Evolutionary conservation across 2,797 vertebrate genomes (phyloP).

Genomic region (Ceryle rudis): DNA sequence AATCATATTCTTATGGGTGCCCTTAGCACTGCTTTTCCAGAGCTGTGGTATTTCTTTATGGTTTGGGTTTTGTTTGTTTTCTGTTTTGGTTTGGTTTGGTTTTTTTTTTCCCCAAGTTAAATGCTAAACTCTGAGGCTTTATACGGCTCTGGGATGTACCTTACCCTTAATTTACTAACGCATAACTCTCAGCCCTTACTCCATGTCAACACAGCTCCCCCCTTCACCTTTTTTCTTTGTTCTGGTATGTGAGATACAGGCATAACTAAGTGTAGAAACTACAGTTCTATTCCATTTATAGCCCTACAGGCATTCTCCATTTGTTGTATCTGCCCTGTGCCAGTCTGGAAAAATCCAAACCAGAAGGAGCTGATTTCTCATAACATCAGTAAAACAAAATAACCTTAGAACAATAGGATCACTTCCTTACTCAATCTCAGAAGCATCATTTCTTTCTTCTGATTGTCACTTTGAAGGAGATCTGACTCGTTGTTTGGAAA

Average conservation of each 20-base stretch:
- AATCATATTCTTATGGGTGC: background rate
- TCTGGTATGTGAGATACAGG: background rate
- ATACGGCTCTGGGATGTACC: background rate
- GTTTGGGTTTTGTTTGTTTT: too few relatives aligned
- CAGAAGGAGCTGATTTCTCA: constrained; percentile 6
- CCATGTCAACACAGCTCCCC: background rate
- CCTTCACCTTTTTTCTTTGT: accelerated
- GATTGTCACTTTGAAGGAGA: background rate
- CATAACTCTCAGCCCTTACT: background rate
- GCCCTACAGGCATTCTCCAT: background rate
- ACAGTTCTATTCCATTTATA: constrained; percentile 19
- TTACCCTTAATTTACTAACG: constrained; percentile 14
- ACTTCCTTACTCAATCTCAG: background rate
- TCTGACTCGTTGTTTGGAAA: constrained; percentile 5
- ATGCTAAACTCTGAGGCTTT: background rate
- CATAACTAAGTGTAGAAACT: background rate
- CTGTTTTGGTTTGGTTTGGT: too few relatives aligned
- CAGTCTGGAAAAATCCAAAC: constrained; percentile 35
- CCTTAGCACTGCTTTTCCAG: background rate
- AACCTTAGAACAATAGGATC: constrained; percentile 16
- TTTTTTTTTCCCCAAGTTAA: background rate
- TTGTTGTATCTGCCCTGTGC: constrained; percentile 24
- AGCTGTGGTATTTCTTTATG: background rate
- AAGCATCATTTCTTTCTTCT: constrained; percentile 1
- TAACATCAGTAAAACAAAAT: constrained; percentile 19